phyloP scores from a whole-genome alignment of 53 echinoderm and acorn worm species.

The Apostichopus leukothele region DNA sequence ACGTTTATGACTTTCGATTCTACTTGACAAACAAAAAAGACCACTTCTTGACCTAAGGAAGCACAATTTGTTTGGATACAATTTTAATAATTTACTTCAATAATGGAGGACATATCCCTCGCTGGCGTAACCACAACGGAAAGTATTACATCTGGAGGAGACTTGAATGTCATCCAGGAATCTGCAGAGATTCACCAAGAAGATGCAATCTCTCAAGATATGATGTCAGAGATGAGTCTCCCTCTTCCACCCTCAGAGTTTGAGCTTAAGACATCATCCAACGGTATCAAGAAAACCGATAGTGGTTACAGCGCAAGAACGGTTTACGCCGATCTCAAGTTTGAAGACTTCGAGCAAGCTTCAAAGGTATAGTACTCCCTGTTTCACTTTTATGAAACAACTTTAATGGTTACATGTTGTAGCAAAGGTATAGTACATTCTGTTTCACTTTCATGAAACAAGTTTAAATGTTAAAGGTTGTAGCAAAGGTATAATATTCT shows the following conservation, averaged over 20 bases:
- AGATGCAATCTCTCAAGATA: not conserved
- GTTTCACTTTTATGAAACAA: too few relatives aligned
- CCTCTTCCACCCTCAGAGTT: constrained; percentile 27
- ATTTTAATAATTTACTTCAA: not conserved
- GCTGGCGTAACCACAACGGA: constrained; percentile 35
- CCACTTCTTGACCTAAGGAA: too few relatives aligned
- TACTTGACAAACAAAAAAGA: too few relatives aligned
- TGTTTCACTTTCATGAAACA: too few relatives aligned
- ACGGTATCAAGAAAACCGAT: constrained; percentile 2
- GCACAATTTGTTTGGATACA: too few relatives aligned
- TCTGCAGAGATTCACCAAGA: constrained; percentile 13
- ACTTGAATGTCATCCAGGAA: constrained; percentile 19
- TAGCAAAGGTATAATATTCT: too few relatives aligned
- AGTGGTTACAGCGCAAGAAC: not conserved
- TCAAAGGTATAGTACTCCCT: constrained; percentile 6
- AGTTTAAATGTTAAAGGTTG: too few relatives aligned
- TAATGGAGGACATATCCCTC: constrained; percentile 17
- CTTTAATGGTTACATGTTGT: too few relatives aligned
- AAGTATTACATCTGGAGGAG: constrained; percentile 25
- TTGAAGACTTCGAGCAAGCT: constrained; percentile 28
- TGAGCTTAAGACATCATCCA: constrained; percentile 18
- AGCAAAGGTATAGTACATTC: too few relatives aligned
- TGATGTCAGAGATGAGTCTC: constrained; percentile 23
- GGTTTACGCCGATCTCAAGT: constrained; percentile 27
- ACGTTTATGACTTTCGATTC: too few relatives aligned